Conservation (phyloP, 2,113 vertebrate species). For the Pomatostomus ruficeps region DNA sequence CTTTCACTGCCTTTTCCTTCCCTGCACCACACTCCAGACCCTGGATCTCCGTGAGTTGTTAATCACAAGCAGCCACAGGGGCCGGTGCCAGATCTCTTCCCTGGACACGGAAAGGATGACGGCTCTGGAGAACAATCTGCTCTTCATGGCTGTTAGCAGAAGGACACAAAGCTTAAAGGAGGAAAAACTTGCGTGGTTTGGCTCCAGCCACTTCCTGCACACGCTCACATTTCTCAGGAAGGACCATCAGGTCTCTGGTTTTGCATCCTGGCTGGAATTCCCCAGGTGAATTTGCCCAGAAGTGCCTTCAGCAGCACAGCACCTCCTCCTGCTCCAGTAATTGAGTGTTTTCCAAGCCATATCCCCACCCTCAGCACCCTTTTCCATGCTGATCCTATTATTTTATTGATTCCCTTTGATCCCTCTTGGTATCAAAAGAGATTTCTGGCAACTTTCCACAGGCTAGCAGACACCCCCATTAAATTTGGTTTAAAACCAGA, state of each 20-base stretch:
- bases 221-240: accelerated
- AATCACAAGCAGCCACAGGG: background rate
- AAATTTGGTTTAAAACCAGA: background rate
- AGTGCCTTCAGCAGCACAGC: constrained; percentile 35
- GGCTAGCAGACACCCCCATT: background rate
- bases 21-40: background rate
- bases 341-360: background rate
- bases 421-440: background rate
- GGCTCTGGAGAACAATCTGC: background rate
- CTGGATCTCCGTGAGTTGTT: background rate
- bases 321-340: background rate
- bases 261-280: background rate
- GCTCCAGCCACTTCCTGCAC: background rate
- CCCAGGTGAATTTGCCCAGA: background rate
- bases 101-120: accelerated
- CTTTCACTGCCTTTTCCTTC: background rate
- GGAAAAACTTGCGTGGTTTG: background rate
- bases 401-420: background rate
- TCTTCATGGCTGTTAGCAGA: accelerated
- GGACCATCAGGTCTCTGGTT: background rate
- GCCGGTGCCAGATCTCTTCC: background rate
- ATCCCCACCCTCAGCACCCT: background rate
- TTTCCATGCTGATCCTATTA: background rate
- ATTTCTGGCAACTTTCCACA: background rate
- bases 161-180: background rate